Base-by-base conservation (phyloP, 2,888 invertebrate genomes). In the Choristoneura rosaceana region DNA sequence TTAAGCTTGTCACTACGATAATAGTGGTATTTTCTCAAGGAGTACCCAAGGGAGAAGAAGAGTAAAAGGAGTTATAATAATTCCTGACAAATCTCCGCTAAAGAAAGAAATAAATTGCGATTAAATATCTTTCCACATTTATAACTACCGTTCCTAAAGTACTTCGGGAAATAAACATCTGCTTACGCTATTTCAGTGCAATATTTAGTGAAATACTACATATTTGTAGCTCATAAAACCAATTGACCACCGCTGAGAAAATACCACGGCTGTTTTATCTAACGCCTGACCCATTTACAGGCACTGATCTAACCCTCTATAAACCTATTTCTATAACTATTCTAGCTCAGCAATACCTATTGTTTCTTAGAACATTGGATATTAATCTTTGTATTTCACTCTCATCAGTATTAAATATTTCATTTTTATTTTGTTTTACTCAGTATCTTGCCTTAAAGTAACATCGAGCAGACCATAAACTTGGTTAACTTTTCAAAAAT, bases 251-350 rank as follows among this genome's bases (percentile, higher is more conserved):
- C 34, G 10, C 52, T 52, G 52, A 50, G 50, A 43, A 50, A 59
- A 59, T 59, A 25, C 15, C 52, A 34, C 12, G 15, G 52, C 17
- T 61, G 52, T 43, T 66, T 71, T 60, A 52, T 55, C 55, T 45
- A 62, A 45, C 52, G 12, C 4, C 43, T 62, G 66, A 71, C 66
- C 67, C 14, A 62, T 62, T 58, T 67, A n/a, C 61, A 58, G 15
- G 52, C 45, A n/a, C 45, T 55, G 50, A 67, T 61, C 60, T 47
- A 67, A 67, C 67, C 45, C 71, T n/a, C 60, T 34, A n/a, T 55
- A 34, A 3, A 17, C 3, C 52, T 50, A 50, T 9, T 52, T 52
- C 52, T 17, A 52, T 17, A 50, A 50, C 1, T 50, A 50, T 43
- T 43, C 50, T 15, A 58, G 33, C 12, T 33, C 25, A 12, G 25